phyloP scores from a whole-genome alignment of 2,797 vertebrate species.

The Thaleichthys pacificus region DNA sequence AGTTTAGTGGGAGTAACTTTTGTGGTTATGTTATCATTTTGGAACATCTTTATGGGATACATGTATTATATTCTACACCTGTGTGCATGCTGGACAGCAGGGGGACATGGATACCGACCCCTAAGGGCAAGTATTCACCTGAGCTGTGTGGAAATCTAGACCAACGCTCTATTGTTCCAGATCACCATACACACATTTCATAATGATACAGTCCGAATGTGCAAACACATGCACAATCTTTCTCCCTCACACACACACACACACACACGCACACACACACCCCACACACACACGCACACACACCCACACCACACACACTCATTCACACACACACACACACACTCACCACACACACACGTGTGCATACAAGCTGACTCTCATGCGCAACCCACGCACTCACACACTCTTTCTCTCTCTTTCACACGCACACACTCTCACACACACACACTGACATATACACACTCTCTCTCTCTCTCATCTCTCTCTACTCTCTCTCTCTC shows the following conservation, averaged over 20 bases:
- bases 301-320: too few relatives aligned
- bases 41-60: conserved; percentile 41
- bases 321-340: too few relatives aligned
- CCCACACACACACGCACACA: neutral
- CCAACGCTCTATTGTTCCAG: conserved; percentile 43
- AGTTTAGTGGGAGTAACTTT: neutral
- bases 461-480: conserved; percentile 25
- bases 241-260: neutral
- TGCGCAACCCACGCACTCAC: neutral
- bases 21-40: conserved; percentile 26
- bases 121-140: conserved; percentile 62
- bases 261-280: neutral
- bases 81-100: conserved; percentile 43
- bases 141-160: conserved; percentile 31
- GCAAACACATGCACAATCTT: conserved; percentile 25
- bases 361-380: too few relatives aligned
- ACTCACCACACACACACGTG: too few relatives aligned
- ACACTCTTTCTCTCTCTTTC: neutral
- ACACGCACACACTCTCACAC: conserved; percentile 12
- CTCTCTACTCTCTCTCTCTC: too few relatives aligned
- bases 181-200: conserved; percentile 45
- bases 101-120: conserved; percentile 61
- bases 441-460: conserved; percentile 23
- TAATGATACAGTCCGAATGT: conserved; percentile 48
- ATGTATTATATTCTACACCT: conserved; percentile 32